Conservation (phyloP, 2,888 invertebrate species). For the Formica aserva region DNA sequence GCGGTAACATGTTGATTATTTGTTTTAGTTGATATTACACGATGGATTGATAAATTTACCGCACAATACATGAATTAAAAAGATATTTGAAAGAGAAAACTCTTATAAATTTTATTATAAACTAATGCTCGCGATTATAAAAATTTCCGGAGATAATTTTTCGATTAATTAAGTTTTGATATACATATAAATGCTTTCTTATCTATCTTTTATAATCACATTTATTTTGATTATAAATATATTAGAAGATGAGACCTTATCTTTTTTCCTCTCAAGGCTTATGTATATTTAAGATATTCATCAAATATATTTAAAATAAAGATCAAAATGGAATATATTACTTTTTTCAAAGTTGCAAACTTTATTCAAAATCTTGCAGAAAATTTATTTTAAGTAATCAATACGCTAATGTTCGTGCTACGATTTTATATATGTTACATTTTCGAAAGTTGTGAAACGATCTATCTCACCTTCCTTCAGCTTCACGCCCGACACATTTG, state of each 20-base stretch:
- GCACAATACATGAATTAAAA: not conserved
- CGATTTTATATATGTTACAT: not conserved
- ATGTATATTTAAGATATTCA: no score
- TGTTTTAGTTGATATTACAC: constrained; percentile 2
- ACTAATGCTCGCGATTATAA: not conserved
- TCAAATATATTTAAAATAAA: not conserved
- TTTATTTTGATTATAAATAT: constrained; percentile 1
- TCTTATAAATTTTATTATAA: not conserved
- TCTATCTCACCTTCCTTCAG: constrained; percentile 73
- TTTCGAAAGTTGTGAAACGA: not conserved
- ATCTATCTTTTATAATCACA: not conserved
- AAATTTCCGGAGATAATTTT: not conserved
- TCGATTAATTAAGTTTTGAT: not conserved
- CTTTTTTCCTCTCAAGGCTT: not conserved
- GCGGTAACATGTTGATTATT: not conserved
- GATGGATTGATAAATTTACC: not conserved
- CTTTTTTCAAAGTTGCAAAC: not conserved
- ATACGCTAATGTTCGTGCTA: not conserved
- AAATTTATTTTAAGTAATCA: not conserved
- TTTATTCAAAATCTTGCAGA: not conserved
- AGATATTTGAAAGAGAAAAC: not conserved
- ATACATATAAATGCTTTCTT: not conserved
- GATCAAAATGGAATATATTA: not conserved
- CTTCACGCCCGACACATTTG: constrained; percentile 68
- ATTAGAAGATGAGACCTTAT: not conserved